Evolutionary conservation across 2,888 invertebrate genomes (phyloP).

Genomic region (Chironomus riparius): DNA sequence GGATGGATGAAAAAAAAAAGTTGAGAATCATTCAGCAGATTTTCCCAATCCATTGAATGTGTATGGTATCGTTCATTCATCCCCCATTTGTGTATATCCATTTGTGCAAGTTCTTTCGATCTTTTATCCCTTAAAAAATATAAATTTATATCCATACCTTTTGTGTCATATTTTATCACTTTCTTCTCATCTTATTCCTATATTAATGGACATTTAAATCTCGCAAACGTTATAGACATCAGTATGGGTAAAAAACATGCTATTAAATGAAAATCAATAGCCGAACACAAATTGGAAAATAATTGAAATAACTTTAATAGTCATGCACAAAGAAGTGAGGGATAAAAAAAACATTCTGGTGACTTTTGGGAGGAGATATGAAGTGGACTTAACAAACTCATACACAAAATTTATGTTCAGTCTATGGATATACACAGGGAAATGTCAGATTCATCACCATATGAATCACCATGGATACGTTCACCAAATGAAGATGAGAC

Average conservation of each 20-base stretch:
- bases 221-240: background rate
- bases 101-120: background rate
- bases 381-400: no score
- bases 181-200: background rate
- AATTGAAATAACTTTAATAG: slow-evolving; percentile 25
- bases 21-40: slow-evolving; percentile 19
- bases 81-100: background rate
- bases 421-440: no score
- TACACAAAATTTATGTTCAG: no score
- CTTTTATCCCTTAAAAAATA: no score
- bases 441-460: no score
- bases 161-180: slow-evolving; percentile 18
- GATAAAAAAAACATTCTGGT: background rate
- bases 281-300: slow-evolving; percentile 23
- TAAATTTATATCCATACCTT: background rate
- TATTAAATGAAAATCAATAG: slow-evolving; percentile 24
- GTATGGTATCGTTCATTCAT: background rate
- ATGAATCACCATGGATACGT: no score
- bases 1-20: background rate
- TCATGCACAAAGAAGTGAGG: background rate
- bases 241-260: background rate
- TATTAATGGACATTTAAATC: background rate
- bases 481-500: no score
- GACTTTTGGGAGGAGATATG: background rate
- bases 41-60: slow-evolving; percentile 11